Base-by-base conservation (phyloP, 2,113 vertebrate species). In the Gobiocypris rarus region DNA sequence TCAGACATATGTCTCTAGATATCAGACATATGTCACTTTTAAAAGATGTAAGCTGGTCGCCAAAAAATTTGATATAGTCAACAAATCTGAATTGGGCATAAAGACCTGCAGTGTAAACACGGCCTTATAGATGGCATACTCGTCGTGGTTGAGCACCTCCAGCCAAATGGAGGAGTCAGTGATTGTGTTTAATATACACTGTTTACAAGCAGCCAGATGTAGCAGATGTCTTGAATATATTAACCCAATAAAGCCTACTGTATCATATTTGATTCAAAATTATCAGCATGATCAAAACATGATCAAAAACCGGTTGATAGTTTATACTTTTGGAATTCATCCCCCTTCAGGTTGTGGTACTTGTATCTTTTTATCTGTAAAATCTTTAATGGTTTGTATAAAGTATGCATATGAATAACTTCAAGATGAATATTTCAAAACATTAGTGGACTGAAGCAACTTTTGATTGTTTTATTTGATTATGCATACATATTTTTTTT, bases 91-190 rank as follows among this genome's bases (percentile, higher is more conserved):
- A 52, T 45, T 52, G 15, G 50, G 5, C 50, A 6, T 52, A 17
- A 45, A 45, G 10, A 45, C 43, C 43, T 45, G 43, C 43, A 13
- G 10, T 11, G 10, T 45, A 45, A 48, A 52, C 15, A 15, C 1
- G 15, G 15, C 15, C 50, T 52, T 52, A 92, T 93, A 86, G 90
- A 93, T 93, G 88, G 90, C 82, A 86, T 75, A 73, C 87, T 87
- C 80, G 81, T 83, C 84, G 75, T 89, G 89, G 88, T 89, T 91
- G 92, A 93, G 90, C 92, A 92, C 87, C 87, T 84, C 80, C 88
- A 89, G 89, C n/a, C n/a, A 17, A 52, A 52, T 52, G 31, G 38
- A 19, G 73, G 15, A 41, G 75, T 26, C 10, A 0, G 5, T 41
- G 22, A 22, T 15, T 59, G 41, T 43, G 31, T 77, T 38, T 59